Percentiles rank a stretch among this genome's conserved stretches.
These are phyloP conservation scores for Cynoglossus semilaevis DNA, from an alignment of 2,113 vertebrate species.

Conservation along the genomic window DNA sequence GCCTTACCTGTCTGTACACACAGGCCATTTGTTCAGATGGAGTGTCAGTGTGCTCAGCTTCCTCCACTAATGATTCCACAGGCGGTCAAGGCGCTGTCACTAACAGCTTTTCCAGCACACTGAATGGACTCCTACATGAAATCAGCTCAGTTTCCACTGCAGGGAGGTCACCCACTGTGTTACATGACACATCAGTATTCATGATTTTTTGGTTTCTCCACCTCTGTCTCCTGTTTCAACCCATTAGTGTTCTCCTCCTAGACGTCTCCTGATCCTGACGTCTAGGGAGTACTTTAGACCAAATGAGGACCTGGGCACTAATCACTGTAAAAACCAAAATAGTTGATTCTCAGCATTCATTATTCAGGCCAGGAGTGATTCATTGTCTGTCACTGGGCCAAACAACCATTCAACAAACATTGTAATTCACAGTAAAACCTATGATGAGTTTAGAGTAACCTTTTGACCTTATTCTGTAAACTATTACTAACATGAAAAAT, in stretches of 20 bases:
- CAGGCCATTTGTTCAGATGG: conserved; percentile 46
- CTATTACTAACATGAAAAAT: too few relatives aligned
- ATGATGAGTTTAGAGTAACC: too few relatives aligned
- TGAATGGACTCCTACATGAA: conserved; percentile 35
- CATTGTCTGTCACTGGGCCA: too few relatives aligned
- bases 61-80: conserved; percentile 52
- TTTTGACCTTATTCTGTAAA: too few relatives aligned
- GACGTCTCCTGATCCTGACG: conserved; percentile 22
- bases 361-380: too few relatives aligned
- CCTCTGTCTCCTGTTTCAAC: conserved; percentile 6
- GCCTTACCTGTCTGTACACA: conserved; percentile 51
- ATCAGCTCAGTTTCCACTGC: conserved; percentile 13
- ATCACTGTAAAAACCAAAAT: conserved; percentile 49
- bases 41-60: conserved; percentile 45
- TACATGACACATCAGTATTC: conserved; percentile 31
- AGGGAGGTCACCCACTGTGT: conserved; percentile 32
- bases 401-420: too few relatives aligned
- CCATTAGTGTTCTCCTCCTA: conserved; percentile 9
- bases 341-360: conserved; percentile 39
- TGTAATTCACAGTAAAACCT: too few relatives aligned
- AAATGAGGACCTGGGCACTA: conserved; percentile 44
- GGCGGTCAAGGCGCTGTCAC: conserved; percentile 41
- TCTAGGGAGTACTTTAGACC: conserved; percentile 39
- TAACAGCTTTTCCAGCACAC: conserved; percentile 28
- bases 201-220: conserved; percentile 12